Base-by-base conservation (phyloP, 2,113 vertebrate genomes). In the Engystomops pustulosus region DNA sequence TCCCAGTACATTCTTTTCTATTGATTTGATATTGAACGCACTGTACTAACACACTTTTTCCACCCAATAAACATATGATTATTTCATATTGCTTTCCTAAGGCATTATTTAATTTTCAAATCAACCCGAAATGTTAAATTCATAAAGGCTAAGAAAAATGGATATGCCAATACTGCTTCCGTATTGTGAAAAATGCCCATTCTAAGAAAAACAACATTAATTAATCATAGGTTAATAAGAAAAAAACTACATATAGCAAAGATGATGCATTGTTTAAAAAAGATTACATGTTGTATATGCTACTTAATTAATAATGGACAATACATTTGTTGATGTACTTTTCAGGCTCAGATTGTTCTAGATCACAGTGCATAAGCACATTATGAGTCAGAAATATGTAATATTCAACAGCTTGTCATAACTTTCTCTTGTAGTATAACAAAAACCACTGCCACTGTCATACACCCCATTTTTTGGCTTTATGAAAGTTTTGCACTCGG, bases 1-100 rank as follows among this genome's bases (percentile, higher is more conserved):
- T 76, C 74, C 18, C 10, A 38, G 9, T 36, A 36, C 10, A 36
- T 76, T 20, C 44, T 36, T 76, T 76, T 76, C 3, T 76, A 76
- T 76, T n/a, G 74, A 76, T 76, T 76, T 36, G 18, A 4, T 76
- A 53, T 55, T 53, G 74, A 76, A 53, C 30, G 15, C 47, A 55
- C 32, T 23, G 6, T 32, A 58, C 20, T 7, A 77, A 77, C 74
- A 77, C 27, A 77, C 20, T 32, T 36, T 77, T 55, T 38, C 32
- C 51, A 58, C n/a, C 49, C 51, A 77, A 77, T 38, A 77, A 77
- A 77, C 51, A 58, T 77, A 77, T 77, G 20, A 77, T 77, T 77
- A 77, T 77, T 58, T 77, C 10, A 77, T 77, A 58, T 12, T 58
- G 4, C 20, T 77, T 58, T 77, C 74, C 74, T 58, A 30, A 55